Evolutionary conservation across 2,888 invertebrate species (phyloP).

Genomic region (Eurytoma adleriae): DNA sequence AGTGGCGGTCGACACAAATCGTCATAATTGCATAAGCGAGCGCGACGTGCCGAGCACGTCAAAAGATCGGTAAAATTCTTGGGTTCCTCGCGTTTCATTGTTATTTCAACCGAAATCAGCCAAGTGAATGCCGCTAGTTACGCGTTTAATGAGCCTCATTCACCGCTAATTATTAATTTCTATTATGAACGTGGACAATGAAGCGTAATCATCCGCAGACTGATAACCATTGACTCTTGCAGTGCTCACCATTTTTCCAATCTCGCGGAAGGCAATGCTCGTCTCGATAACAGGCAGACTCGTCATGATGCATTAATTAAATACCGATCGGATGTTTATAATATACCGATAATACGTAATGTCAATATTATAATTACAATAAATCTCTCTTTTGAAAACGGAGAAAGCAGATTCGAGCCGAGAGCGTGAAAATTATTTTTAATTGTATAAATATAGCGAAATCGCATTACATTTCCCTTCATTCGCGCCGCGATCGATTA

Average conservation of each 20-base stretch:
- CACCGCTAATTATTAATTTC: constrained; percentile 50
- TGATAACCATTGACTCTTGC: constrained; percentile 17
- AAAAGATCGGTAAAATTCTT: constrained; percentile 38
- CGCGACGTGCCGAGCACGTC: constrained; percentile 53
- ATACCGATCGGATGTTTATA: constrained; percentile 16
- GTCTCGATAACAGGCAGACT: constrained; percentile 15
- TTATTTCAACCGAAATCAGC: constrained; percentile 52
- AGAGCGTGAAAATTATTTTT: too few relatives aligned
- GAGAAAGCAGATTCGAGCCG: background rate
- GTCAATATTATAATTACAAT: constrained; percentile 8
- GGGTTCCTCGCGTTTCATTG: constrained; percentile 39
- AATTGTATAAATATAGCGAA: background rate
- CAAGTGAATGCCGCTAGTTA: constrained; percentile 45
- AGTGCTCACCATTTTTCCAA: background rate
- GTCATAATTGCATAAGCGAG: constrained; percentile 56
- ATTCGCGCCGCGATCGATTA: too few relatives aligned
- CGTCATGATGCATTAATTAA: constrained; percentile 20
- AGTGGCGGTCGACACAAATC: constrained; percentile 48
- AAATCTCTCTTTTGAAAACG: constrained; percentile 18
- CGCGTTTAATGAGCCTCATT: constrained; percentile 52
- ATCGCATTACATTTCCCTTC: background rate
- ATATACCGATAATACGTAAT: background rate
- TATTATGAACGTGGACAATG: constrained; percentile 41
- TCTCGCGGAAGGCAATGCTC: constrained; percentile 16
- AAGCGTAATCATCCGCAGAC: constrained; percentile 37